Percentiles rank a stretch among this genome's conserved stretches.
Evolutionary conservation across 2,113 vertebrate species (phyloP).

Genomic region (Leuciscus idus): DNA sequence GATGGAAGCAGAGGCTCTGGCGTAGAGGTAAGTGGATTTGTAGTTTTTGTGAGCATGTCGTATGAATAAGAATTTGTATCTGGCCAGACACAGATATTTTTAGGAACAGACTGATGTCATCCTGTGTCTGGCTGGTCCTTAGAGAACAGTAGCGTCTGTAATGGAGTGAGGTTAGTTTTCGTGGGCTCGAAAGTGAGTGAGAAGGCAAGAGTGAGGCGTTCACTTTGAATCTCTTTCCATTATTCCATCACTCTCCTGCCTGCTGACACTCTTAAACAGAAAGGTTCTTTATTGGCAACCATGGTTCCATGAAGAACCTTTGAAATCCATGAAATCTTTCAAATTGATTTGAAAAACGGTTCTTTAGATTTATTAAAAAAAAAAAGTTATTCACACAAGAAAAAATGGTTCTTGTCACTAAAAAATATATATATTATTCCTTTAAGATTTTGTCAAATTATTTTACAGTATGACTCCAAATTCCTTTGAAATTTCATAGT

Average conservation of each 20-base stretch:
- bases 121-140: conserved; percentile 8
- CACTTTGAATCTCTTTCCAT: neutral
- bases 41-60: conserved; percentile 8
- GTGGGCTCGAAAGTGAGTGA: neutral
- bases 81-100: conserved; percentile 34
- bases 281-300: neutral
- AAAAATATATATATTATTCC: neutral
- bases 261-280: neutral
- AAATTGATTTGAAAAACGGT: too few species aligned
- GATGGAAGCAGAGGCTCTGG: neutral
- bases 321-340: too few species aligned
- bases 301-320: neutral
- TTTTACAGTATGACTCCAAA: neutral
- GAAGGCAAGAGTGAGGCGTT: neutral
- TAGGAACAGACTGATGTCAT: conserved; percentile 34
- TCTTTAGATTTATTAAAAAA: too few species aligned
- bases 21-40: conserved; percentile 8
- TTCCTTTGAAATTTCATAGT: neutral
- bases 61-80: conserved; percentile 29
- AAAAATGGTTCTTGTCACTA: too few species aligned
- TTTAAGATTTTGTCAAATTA: neutral
- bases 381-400: too few species aligned
- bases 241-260: neutral
- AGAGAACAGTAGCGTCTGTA: conserved; percentile 12
- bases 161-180: conserved; percentile 11